Evolutionary conservation across 1,140 invertebrate genomes (phyloP), one percentile per base, ranked within the genome.

Genomic region (Batillaria attramentaria): DNA sequence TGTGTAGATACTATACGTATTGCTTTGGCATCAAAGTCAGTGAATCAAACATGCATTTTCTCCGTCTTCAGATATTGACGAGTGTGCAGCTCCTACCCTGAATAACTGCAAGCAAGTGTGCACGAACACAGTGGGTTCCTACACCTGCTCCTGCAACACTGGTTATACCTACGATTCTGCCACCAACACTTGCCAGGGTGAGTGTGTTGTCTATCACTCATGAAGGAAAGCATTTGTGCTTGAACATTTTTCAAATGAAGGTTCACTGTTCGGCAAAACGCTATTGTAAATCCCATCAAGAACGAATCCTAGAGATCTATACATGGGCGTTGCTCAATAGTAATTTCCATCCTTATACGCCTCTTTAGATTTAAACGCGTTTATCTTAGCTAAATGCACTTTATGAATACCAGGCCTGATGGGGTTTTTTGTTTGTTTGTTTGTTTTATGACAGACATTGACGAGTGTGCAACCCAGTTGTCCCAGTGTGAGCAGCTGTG

Each of bases 401-500:
- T 50, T 33, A 33, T 35, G 65, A 35, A 20, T 68, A 35, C 37
- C 60, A 65, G 18, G 31, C 35, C n/a, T 68, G 65, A 50, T 50
- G 46, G 13, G 10, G 13, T 13, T 50, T 13, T 50, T 50, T 50
- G 46, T 24, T 50, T 50, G 46, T 50, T 50, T 50, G 33, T 62
- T 1, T 62, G 3, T 3, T 62, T 62, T 13, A 28, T n/a, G 28
- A 16, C 62, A 90, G 88, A 90, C 78, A 81, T 89, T 6, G 86
- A 90, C 68, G 89, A 90, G 80, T 90, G 89, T 77, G 46, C 81
- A n/a, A 72, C 73, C 4, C 72, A 79, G 18, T 87, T 86, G 66
- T 87, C 83, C 31, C 83, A 81, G 2, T 90, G 90, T 82, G 83
- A 89, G 65, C 88, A 91, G 35, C 81, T 81, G 28, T 84, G 82